Conservation (phyloP, 2,888 invertebrate species). For the Heteromyza rotundicornis region DNA sequence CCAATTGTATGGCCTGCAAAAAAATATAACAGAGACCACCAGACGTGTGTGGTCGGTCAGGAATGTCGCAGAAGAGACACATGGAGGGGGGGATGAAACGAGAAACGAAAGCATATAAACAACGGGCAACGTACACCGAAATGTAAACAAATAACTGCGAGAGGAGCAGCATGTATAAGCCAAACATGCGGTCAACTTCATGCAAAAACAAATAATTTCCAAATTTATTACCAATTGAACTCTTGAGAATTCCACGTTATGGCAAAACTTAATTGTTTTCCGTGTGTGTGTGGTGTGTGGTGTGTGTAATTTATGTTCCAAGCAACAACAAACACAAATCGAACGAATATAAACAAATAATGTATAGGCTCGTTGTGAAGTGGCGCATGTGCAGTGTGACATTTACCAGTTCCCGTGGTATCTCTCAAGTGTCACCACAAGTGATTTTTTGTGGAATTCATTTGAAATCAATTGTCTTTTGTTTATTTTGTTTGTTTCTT, state of each 20-base stretch:
- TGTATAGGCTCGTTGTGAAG: background rate
- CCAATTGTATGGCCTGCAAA: conserved; percentile 4
- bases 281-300: too few relatives aligned
- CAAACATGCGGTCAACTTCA: conserved; percentile 1
- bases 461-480: background rate
- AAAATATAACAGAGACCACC: background rate
- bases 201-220: background rate
- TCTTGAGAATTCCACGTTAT: background rate
- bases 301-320: too few relatives aligned
- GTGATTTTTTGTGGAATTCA: background rate
- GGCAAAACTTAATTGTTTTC: too few relatives aligned
- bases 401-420: background rate
- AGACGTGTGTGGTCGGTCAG: background rate
- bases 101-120: background rate
- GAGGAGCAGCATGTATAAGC: background rate
- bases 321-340: background rate
- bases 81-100: too few relatives aligned
- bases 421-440: background rate
- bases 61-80: too few relatives aligned
- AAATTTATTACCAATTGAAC: conserved; percentile 4
- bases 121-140: background rate
- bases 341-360: background rate
- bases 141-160: conserved; percentile 1
- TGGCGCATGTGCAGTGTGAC: background rate
- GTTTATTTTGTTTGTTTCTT: background rate